Conservation (phyloP, 1,140 invertebrate genomes). For the Diabrotica virgifera region DNA sequence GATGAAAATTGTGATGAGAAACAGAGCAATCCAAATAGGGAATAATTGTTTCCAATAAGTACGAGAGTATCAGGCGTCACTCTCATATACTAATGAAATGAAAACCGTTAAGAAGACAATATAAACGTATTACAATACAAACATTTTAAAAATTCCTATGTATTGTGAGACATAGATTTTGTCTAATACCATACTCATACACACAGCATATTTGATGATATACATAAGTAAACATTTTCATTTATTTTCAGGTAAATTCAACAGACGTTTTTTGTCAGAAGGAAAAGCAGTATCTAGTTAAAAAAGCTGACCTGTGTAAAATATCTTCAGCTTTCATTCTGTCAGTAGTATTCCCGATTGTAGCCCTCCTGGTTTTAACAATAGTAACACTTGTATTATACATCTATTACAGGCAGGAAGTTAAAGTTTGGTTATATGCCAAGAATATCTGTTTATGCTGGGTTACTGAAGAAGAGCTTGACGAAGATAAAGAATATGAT, state of each 20-base stretch:
- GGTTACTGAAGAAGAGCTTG: slow-evolving; percentile 69
- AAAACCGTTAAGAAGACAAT: too few species aligned
- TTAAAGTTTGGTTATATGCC: slow-evolving; percentile 70
- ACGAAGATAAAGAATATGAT: slow-evolving; percentile 77
- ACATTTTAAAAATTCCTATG: too few species aligned
- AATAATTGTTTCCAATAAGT: too few species aligned
- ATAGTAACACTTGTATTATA: slow-evolving; percentile 50
- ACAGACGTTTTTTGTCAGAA: slow-evolving; percentile 27
- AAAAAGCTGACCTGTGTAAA: slow-evolving; percentile 24
- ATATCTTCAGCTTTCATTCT: slow-evolving; percentile 5
- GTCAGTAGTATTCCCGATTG: slow-evolving; percentile 14
- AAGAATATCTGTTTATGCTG: slow-evolving; percentile 62
- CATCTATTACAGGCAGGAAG: slow-evolving; percentile 61
- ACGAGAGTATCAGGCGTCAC: too few species aligned
- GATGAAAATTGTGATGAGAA: too few species aligned
- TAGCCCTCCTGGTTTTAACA: slow-evolving; percentile 3
- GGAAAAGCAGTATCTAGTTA: slow-evolving; percentile 21
- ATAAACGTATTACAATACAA: too few species aligned
- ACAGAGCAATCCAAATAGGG: too few species aligned
- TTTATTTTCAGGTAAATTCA: slow-evolving; percentile 32
- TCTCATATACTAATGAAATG: too few species aligned
- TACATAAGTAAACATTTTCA: slow-evolving; percentile 1
- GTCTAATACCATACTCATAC: too few species aligned
- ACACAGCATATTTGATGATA: neutral
- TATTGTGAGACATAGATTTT: too few species aligned